phyloP scores from a whole-genome alignment of 1,140 invertebrate species.

The Psilanteris sp. region DNA sequence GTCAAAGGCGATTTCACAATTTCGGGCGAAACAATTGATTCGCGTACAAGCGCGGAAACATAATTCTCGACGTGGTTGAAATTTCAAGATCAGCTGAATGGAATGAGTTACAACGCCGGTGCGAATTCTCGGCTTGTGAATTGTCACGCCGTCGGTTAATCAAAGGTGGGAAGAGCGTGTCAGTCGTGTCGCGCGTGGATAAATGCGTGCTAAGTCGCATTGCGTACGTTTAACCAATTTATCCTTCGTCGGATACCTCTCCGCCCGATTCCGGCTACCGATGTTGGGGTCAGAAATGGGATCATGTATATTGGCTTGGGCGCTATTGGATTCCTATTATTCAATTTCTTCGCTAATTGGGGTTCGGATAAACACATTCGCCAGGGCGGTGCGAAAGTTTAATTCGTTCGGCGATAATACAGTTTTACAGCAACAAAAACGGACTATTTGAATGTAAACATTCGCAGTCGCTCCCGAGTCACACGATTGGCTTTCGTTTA shows the following conservation, averaged over 20 bases:
- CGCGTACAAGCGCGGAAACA: too few species aligned
- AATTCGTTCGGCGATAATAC: too few species aligned
- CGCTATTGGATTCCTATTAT: conserved; percentile 43
- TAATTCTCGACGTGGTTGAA: conserved; percentile 4
- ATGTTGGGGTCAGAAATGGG: conserved; percentile 33
- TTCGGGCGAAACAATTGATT: too few species aligned
- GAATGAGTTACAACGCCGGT: conserved; percentile 16
- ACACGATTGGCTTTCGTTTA: too few species aligned
- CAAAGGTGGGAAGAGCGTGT: conserved; percentile 20
- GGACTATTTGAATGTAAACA: too few species aligned
- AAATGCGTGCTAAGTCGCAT: conserved; percentile 6
- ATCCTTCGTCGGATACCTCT: not conserved
- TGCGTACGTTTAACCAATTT: conserved; percentile 19
- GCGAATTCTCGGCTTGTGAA: conserved; percentile 11
- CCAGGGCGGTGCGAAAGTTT: too few species aligned
- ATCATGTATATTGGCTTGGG: conserved; percentile 17
- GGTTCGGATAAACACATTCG: too few species aligned
- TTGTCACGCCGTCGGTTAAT: conserved; percentile 31
- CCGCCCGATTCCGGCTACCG: not conserved
- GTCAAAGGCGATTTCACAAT: too few species aligned
- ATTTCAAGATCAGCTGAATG: conserved; percentile 15
- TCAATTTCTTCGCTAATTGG: conserved; percentile 52
- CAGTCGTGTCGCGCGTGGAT: conserved; percentile 18
- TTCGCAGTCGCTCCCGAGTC: too few species aligned
- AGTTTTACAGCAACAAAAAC: too few species aligned